Conservation (phyloP, 2,113 vertebrate genomes). For the Hypanus sabinus region DNA sequence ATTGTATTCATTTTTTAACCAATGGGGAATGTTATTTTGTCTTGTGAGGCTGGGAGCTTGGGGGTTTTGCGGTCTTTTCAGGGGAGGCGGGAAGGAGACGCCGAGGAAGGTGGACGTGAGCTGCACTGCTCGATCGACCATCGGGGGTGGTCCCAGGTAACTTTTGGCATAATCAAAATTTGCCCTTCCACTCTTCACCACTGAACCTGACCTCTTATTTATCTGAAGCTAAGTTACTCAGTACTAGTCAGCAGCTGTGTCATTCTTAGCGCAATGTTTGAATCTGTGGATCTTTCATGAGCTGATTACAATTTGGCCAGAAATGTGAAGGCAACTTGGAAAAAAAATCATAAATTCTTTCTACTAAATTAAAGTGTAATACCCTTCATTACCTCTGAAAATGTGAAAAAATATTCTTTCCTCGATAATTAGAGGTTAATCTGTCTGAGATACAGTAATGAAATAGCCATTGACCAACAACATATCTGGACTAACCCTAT, state of each 20-base stretch:
- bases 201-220: not conserved
- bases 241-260: not conserved
- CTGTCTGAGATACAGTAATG: not conserved
- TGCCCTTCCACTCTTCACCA: not conserved
- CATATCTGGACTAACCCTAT: too few relatives aligned
- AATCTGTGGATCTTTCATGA: not conserved
- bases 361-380: not conserved
- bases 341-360: not conserved
- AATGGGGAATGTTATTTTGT: too few relatives aligned
- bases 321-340: not conserved
- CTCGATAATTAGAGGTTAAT: not conserved
- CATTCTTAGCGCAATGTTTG: not conserved
- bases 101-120: too few relatives aligned
- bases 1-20: too few relatives aligned
- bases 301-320: not conserved
- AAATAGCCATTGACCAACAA: not conserved
- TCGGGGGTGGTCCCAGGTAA: too few relatives aligned
- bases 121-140: too few relatives aligned
- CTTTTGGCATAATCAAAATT: not conserved
- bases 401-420: not conserved
- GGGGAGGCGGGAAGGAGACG: too few relatives aligned
- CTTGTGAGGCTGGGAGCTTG: too few relatives aligned
- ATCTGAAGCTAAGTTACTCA: not conserved
- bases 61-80: too few relatives aligned
- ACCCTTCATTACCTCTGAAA: not conserved